Conservation (phyloP, 2,888 invertebrate species). For the Lordiphosa fenestrarum region DNA sequence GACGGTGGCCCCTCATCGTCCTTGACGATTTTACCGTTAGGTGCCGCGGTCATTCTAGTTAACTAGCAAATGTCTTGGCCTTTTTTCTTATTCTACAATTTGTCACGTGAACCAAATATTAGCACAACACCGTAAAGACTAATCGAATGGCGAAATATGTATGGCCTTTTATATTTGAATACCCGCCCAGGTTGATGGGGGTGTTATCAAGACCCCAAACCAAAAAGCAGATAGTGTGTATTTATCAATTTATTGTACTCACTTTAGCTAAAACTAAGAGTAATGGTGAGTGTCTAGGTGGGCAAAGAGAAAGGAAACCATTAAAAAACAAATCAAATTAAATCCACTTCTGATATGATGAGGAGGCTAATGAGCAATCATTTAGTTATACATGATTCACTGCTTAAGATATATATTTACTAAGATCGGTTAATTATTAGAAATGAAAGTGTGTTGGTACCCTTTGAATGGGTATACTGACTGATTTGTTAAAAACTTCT, state of each 20-base stretch:
- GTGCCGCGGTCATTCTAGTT: conserved; percentile 47
- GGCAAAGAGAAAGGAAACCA: too few relatives aligned
- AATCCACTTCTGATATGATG: too few relatives aligned
- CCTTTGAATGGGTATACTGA: too few relatives aligned
- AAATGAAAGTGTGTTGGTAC: too few relatives aligned
- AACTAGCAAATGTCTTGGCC: background rate
- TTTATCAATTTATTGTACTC: conserved; percentile 28
- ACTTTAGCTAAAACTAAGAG: conserved; percentile 21
- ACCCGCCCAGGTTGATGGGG: conserved; percentile 1
- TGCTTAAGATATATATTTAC: too few relatives aligned
- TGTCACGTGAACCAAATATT: conserved; percentile 10
- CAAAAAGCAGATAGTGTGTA: conserved; percentile 12
- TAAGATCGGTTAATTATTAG: too few relatives aligned
- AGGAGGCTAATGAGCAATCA: too few relatives aligned
- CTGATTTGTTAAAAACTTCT: too few relatives aligned
- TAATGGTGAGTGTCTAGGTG: conserved; percentile 23
- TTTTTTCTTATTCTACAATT: background rate
- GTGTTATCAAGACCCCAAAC: conserved; percentile 15
- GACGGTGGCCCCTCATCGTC: conserved; percentile 45
- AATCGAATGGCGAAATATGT: conserved; percentile 14
- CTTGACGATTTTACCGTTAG: conserved; percentile 55
- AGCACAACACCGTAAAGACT: conserved; percentile 12
- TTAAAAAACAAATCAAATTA: too few relatives aligned
- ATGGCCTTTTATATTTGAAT: conserved; percentile 22
- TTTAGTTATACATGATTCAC: too few relatives aligned